Base-by-base conservation (phyloP, 2,888 invertebrate genomes). In the Athrips mouffetella region DNA sequence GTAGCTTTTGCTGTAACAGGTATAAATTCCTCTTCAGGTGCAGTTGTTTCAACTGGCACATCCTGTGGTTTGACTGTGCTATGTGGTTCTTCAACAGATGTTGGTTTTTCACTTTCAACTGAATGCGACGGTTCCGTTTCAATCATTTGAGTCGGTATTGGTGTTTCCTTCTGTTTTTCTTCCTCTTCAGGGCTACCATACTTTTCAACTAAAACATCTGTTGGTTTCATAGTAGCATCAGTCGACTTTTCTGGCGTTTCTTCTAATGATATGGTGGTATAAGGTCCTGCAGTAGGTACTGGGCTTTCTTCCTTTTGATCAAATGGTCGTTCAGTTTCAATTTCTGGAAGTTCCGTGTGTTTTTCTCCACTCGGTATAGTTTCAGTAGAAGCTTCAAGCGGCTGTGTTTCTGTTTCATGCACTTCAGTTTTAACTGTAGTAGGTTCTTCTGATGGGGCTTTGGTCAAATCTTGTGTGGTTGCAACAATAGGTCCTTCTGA, bases 241-340 rank as follows among this genome's bases (percentile, higher is more conserved):
- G 39, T 15, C 45, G 59, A 52, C 49, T 59, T 59, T 35, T 64
- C 68, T 29, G 59, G 58, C 16, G 54, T 47, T 42, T 52, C 48
- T 37, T 56, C 54, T 48, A 45, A 51, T 35, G 47, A 29, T 18
- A 16, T 11, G 1, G 49, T 45, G 33, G 41, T 21, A 46, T 48
- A 33, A 37, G 42, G 27, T 42, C 41, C 40, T 35, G 49, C 47
- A 6, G 29, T 39, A 16, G 15, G 48, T 45, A 46, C 23, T 33
- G 52, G 49, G 29, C 50, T 55, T 6, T 49, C 47, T 40, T 50
- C 50, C 6, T 53, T 55, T 45, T 59, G 54, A 21, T 53, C 48
- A n/a, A 25, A 30, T 13, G 46, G 25, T 20, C 53, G 51, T 27
- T 53, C 47, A 29, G 57, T 48, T 29, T 55, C 53, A 7, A 54